Conservation (phyloP, 2,888 invertebrate species). For the Branchipolynoe longqiensis region DNA sequence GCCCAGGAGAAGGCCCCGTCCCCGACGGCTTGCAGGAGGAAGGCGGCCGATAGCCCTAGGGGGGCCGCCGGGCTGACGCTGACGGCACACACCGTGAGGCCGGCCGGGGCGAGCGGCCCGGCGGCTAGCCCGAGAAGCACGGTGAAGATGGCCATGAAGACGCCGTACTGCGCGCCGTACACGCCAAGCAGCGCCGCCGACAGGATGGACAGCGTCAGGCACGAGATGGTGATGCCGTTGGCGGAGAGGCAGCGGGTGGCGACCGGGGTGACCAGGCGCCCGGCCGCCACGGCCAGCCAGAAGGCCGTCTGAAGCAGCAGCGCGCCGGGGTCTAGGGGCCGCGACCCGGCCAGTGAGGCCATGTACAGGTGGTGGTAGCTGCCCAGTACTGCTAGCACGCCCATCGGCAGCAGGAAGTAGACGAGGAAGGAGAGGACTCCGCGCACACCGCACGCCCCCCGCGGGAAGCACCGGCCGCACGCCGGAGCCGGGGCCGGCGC, state of each 20-base stretch:
- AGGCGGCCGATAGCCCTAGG: constrained; percentile 29
- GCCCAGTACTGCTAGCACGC: constrained; percentile 15
- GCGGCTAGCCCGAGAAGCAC: constrained; percentile 11
- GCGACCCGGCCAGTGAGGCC: background rate
- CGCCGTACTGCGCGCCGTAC: constrained; percentile 34
- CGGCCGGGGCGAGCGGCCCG: constrained; percentile 25
- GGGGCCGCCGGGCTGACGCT: constrained; percentile 11
- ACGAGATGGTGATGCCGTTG: constrained; percentile 56
- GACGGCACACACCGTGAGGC: constrained; percentile 31
- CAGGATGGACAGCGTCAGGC: constrained; percentile 29
- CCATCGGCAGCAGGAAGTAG: constrained; percentile 48
- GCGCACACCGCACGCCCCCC: background rate
- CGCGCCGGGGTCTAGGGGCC: background rate
- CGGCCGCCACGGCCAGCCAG: constrained; percentile 44
- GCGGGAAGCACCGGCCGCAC: constrained; percentile 9
- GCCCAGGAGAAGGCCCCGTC: constrained; percentile 34
- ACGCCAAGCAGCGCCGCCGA: constrained; percentile 44
- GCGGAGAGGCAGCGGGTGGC: background rate
- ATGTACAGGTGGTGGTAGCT: constrained; percentile 46
- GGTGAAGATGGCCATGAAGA: constrained; percentile 53
- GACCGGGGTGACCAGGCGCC: constrained; percentile 10
- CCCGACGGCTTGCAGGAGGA: background rate
- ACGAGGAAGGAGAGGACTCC: constrained; percentile 15
- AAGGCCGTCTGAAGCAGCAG: constrained; percentile 51
- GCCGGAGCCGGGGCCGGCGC: background rate